These are phyloP conservation scores for Pseudomugil gertrudae DNA, from an alignment of 2,797 vertebrate genomes.

Conservation along the genomic window DNA sequence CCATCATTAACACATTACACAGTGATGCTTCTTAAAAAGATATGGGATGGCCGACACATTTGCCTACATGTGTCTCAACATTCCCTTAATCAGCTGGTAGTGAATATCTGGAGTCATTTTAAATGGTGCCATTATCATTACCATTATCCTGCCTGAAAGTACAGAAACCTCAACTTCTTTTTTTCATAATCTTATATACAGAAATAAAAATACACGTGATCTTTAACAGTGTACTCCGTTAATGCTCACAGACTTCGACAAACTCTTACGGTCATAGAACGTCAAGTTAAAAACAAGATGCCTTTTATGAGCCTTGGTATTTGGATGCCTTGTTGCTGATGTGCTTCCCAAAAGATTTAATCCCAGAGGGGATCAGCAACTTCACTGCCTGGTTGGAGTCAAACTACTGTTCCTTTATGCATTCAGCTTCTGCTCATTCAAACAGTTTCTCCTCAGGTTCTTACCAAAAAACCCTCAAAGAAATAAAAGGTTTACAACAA, in stretches of 20 bases:
- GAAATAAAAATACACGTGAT: slow-evolving; percentile 19
- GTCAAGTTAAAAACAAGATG: not conserved
- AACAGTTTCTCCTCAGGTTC: slow-evolving; percentile 59
- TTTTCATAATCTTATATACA: slow-evolving; percentile 1
- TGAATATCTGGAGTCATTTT: not conserved
- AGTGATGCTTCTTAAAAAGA: slow-evolving; percentile 37
- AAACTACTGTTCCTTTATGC: slow-evolving; percentile 48
- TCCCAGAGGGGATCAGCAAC: not conserved
- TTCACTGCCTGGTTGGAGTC: slow-evolving; percentile 25
- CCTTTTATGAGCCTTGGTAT: slow-evolving; percentile 4
- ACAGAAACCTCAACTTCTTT: not conserved
- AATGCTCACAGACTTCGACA: slow-evolving; percentile 4
- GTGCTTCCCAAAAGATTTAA: slow-evolving; percentile 11
- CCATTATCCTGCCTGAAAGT: slow-evolving; percentile 2
- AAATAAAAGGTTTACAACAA: slow-evolving; percentile 37
- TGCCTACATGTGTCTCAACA: slow-evolving; percentile 32
- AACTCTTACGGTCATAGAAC: slow-evolving; percentile 1
- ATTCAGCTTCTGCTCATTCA: slow-evolving; percentile 37
- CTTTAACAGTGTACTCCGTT: slow-evolving; percentile 18
- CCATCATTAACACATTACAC: slow-evolving; percentile 34
- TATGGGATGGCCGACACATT: slow-evolving; percentile 13
- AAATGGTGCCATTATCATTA: not conserved
- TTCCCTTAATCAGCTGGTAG: slow-evolving; percentile 17
- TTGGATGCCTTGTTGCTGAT: slow-evolving; percentile 15
- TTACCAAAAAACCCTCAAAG: slow-evolving; percentile 76